Percentiles rank a stretch among this genome's conserved stretches.
Conservation (phyloP, 2,797 vertebrate genomes). For the Oryzias sinensis region DNA sequence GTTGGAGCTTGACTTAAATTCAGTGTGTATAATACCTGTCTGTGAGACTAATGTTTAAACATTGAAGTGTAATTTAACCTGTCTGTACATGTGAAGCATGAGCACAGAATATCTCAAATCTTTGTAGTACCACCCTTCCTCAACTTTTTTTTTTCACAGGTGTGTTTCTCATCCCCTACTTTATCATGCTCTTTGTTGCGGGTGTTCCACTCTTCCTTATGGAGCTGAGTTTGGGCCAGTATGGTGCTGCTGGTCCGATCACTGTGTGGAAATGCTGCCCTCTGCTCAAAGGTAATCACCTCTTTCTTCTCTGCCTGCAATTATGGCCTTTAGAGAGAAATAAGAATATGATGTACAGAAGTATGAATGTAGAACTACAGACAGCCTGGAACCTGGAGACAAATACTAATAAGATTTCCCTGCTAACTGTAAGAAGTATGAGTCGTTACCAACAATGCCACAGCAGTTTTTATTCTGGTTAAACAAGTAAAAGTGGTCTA, state of each 20-base stretch:
- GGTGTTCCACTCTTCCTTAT: slow-evolving; percentile 87
- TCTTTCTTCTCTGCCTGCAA: background rate
- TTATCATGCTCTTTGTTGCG: slow-evolving; percentile 82
- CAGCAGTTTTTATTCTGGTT: too few relatives aligned
- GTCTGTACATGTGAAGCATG: slow-evolving; percentile 16
- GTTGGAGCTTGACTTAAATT: slow-evolving; percentile 26
- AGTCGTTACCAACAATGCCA: too few relatives aligned
- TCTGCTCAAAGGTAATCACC: slow-evolving; percentile 81
- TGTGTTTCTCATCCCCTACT: slow-evolving; percentile 86
- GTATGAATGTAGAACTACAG: too few relatives aligned
- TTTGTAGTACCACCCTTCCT: background rate
- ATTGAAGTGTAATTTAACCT: slow-evolving; percentile 15
- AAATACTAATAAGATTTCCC: too few relatives aligned
- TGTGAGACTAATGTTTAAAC: slow-evolving; percentile 6
- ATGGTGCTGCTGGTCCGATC: slow-evolving; percentile 80
- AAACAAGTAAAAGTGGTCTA: background rate
- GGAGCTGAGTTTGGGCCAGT: slow-evolving; percentile 88
- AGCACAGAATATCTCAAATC: background rate
- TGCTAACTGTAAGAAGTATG: too few relatives aligned
- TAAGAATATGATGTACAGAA: too few relatives aligned
- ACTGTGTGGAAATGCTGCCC: slow-evolving; percentile 88
- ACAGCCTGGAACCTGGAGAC: too few relatives aligned
- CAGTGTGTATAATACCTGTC: slow-evolving; percentile 5
- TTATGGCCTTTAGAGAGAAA: background rate
- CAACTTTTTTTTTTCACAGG: slow-evolving; percentile 61